phyloP scores from a whole-genome alignment of 2,888 invertebrate species.

The Drosophila neonasuta region DNA sequence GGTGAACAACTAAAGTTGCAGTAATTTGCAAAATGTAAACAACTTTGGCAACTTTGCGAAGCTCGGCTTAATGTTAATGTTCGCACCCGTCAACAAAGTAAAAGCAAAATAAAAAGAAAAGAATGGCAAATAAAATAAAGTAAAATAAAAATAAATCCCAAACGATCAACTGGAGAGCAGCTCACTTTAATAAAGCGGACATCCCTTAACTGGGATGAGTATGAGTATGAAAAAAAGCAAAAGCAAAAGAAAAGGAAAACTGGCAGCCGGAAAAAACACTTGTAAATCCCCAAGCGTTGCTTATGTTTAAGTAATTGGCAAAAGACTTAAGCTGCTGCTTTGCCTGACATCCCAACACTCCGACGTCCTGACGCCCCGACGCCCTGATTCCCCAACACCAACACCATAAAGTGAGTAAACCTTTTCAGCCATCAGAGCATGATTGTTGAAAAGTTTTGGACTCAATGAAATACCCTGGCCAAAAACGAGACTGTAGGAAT shows the following conservation, averaged over 20 bases:
- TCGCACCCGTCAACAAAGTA: slow-evolving; percentile 30
- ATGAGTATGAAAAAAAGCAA: background rate
- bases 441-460: slow-evolving; percentile 40
- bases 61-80: slow-evolving; percentile 49
- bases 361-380: background rate
- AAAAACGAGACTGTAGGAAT: background rate
- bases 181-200: slow-evolving; percentile 36
- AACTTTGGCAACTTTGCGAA: slow-evolving; percentile 21
- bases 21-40: slow-evolving; percentile 31
- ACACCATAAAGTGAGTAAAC: slow-evolving; percentile 22
- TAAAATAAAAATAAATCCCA: slow-evolving; percentile 39
- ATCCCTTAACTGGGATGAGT: slow-evolving; percentile 31
- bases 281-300: slow-evolving; percentile 68
- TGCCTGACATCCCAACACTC: slow-evolving; percentile 16
- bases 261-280: slow-evolving; percentile 55
- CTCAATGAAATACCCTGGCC: background rate
- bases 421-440: slow-evolving; percentile 32
- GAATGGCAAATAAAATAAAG: slow-evolving; percentile 7
- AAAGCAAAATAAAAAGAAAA: background rate
- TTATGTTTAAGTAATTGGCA: slow-evolving; percentile 75
- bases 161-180: slow-evolving; percentile 43
- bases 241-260: slow-evolving; percentile 19
- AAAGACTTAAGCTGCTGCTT: slow-evolving; percentile 63
- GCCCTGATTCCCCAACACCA: slow-evolving; percentile 2
- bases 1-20: slow-evolving; percentile 6